Base-by-base conservation (phyloP, 2,113 vertebrate species). In the Cyphomyrus discorhynchus region DNA sequence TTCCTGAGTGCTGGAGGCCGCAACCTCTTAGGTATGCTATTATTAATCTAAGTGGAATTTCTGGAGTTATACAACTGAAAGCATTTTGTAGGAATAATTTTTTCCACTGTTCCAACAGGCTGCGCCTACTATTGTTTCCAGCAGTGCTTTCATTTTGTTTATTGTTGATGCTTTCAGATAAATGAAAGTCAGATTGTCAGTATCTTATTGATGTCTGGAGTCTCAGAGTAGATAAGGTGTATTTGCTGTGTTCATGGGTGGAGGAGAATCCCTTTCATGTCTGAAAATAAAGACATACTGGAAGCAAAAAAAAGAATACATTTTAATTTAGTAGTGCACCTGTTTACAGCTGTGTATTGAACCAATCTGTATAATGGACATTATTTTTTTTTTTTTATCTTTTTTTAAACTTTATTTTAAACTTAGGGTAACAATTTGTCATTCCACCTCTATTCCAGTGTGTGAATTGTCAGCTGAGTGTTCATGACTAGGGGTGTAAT, bases 201-300 rank as follows among this genome's bases (percentile, higher is more conserved):
- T 70, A 89, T 27, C n/a, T 31, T 70, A 70, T 70, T 31, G 62
- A 82, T 89, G 89, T 90, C 92, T 90, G 94, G 92, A 91, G 92
- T 95, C 95, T 94, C 92, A 91, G 93, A 93, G 94, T 92, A 74
- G 91, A 91, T 92, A 91, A 93, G 88, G 85, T 62, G 89, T n/a
- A 88, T 88, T 90, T 70, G 83, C 74, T 7, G 35, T n/a, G 24
- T 80, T 42, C 35, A 80, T 5, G 10, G 5, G 15, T 80, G 13
- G 31, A 42, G 35, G 74, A 42, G 31, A 42, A 80, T 80, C 13
- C 35, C 35, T 80, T 80, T 80, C 74, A 80, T 80, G 74, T 80
- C 74, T 17, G 35, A 42, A 80, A 80, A 42, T 17, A 17, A 77
- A 39, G 31, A 42, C 31, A 80, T 80, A 35, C 74, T 6, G 31